A percentile compares a stretch with the other conserved stretches of the same genome.
Conservation (phyloP, 1,140 invertebrate genomes). For the Coenobita brevimanus region DNA sequence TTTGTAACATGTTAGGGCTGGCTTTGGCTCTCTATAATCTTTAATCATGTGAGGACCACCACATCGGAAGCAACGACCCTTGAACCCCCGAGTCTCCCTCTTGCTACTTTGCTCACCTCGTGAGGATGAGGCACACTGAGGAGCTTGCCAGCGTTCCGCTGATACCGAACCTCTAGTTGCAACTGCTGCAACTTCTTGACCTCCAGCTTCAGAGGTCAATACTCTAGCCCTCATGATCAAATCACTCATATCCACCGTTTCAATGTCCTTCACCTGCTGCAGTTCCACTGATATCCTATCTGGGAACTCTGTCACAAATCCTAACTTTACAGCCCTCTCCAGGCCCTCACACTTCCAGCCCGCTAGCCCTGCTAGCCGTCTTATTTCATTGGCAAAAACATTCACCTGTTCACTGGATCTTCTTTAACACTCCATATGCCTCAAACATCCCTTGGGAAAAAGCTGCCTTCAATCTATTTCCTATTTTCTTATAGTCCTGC, state of each 20-base stretch:
- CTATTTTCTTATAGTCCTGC: neutral
- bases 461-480: neutral
- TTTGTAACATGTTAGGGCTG: neutral
- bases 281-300: neutral
- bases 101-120: neutral
- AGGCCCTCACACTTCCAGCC: neutral
- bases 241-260: neutral
- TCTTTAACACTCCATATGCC: neutral
- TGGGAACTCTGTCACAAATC: neutral
- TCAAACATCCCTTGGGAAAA: conserved; percentile 10
- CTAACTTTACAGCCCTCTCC: neutral
- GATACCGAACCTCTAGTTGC: neutral
- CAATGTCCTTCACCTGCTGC: conserved; percentile 13
- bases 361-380: neutral
- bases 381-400: conserved; percentile 14
- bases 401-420: conserved; percentile 1
- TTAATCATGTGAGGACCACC: conserved; percentile 16
- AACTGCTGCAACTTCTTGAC: conserved; percentile 26
- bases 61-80: conserved; percentile 2
- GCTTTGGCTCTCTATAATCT: conserved; percentile 3
- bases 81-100: neutral
- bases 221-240: neutral
- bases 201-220: neutral
- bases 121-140: neutral
- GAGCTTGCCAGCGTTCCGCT: neutral